Percentiles rank a stretch among this genome's conserved stretches.
Evolutionary conservation across 1,140 invertebrate species (phyloP).

Genomic region (Neoseiulus cucumeris): DNA sequence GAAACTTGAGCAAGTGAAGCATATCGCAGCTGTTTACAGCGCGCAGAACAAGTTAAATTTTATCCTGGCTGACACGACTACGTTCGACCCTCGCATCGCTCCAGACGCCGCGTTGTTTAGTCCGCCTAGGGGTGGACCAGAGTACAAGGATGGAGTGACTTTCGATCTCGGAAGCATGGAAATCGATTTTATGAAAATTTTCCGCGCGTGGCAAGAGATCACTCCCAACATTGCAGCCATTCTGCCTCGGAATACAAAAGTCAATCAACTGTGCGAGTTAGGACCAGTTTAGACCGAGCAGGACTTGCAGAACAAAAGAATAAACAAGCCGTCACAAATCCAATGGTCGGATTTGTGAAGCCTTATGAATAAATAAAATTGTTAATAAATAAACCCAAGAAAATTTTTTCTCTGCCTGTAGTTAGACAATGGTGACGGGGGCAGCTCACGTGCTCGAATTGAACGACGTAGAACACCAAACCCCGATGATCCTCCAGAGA

Average conservation of each 20-base stretch:
- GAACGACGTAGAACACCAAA: too few species aligned
- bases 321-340: too few species aligned
- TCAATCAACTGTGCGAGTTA: slow-evolving; percentile 45
- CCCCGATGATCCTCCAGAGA: too few species aligned
- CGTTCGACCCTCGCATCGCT: too few species aligned
- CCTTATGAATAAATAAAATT: too few species aligned
- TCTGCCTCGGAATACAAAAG: slow-evolving; percentile 68
- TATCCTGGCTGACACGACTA: slow-evolving; percentile 69
- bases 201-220: slow-evolving; percentile 30
- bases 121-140: slow-evolving; percentile 89
- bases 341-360: too few species aligned
- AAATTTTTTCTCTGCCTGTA: too few species aligned
- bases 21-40: slow-evolving; percentile 80
- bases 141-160: slow-evolving; percentile 37
- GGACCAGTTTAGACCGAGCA: slow-evolving; percentile 69
- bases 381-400: too few species aligned
- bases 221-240: slow-evolving; percentile 62
- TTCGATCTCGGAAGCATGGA: slow-evolving; percentile 59
- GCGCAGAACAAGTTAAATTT: slow-evolving; percentile 78
- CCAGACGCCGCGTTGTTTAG: slow-evolving; percentile 82
- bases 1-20: slow-evolving; percentile 60
- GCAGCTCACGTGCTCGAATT: too few species aligned
- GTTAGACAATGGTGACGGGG: too few species aligned
- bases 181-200: slow-evolving; percentile 30
- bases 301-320: slow-evolving; percentile 63